Conservation (phyloP, 1,140 invertebrate species). For the Drosophila sucinea region DNA sequence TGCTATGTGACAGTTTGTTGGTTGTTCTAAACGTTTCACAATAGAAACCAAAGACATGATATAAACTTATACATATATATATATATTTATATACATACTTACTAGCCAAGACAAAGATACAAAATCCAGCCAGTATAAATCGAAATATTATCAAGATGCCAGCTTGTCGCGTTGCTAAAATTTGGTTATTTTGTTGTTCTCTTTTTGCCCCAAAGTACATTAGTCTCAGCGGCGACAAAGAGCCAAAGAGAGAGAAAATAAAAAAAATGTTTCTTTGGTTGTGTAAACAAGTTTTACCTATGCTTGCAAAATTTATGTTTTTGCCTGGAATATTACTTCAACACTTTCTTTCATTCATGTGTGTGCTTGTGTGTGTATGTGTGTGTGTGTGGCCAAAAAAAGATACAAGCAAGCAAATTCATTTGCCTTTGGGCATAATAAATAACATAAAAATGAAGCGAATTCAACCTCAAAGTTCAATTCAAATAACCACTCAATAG, state of each 20-base stretch:
- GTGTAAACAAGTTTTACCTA: constrained; percentile 75
- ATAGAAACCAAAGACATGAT: constrained; percentile 45
- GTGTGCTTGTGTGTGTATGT: neutral
- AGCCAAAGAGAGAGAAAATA: constrained; percentile 14
- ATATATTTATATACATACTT: neutral
- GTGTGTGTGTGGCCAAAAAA: neutral
- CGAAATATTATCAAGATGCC: constrained; percentile 81
- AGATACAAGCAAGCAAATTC: constrained; percentile 22
- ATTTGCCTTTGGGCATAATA: constrained; percentile 57
- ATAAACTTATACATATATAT: neutral
- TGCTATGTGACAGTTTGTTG: constrained; percentile 66
- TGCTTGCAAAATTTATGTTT: constrained; percentile 25
- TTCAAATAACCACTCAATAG: constrained; percentile 79
- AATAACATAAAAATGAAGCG: constrained; percentile 81
- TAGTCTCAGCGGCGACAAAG: constrained; percentile 24
- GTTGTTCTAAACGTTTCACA: constrained; percentile 41
- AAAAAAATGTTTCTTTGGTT: constrained; percentile 26
- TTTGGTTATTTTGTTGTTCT: constrained; percentile 48
- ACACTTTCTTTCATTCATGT: constrained; percentile 13
- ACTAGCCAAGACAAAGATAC: constrained; percentile 2
- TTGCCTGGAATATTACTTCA: constrained; percentile 7
- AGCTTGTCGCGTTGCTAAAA: constrained; percentile 69
- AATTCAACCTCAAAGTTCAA: constrained; percentile 80
- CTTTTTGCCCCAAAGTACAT: constrained; percentile 10
- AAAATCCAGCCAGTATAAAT: constrained; percentile 54